Evolutionary conservation across 2,888 invertebrate species (phyloP), one percentile per base, ranked within the genome.

Genomic region (Trissolcus japonicus): DNA sequence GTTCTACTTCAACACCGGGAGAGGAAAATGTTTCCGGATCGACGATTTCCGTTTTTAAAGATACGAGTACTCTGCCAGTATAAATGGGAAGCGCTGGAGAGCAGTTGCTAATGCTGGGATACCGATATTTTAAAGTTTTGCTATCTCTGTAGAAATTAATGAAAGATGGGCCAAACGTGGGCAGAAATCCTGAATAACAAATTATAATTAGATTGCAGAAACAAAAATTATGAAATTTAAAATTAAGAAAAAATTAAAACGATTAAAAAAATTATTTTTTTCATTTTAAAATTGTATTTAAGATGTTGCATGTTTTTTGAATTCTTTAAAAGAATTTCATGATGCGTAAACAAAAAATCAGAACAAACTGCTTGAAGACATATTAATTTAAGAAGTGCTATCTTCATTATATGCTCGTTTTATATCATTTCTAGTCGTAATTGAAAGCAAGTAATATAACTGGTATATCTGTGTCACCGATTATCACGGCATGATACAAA

Each of bases 121-220:
- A 79, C 41, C 69, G 75, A 43, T 53, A 53, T 41, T 92, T 91
- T 0, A 92, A 91, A 68, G 92, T 40, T 21, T 11, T 55, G 0
- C 91, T 86, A 13, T 93, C 92, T 90, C 91, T 91, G 83, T 96
- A 96, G 85, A 96, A 92, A 84, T 96, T 94, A 1, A 97, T 86
- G 83, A 93, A 94, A 0, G 94, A 93, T 0, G 97, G 97, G 0
- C 97, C 97, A 87, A 95, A 94, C 0, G 94, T 94, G 0, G 96
- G 96, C 25, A 95, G 90, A 83, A 93, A 95, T 86, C 91, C 94
- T 93, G 81, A 60, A 60, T 54, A n/a, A 60, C n/a, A 16, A 29
- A 21, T 54, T 4, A 4, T 54, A 14, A 16, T 46, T 16, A 46
- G 25, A 25, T 25, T 25, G 0, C 4, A 25, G 6, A 25, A 6